Evolutionary conservation across 2,113 vertebrate genomes (phyloP), one percentile per base, ranked within the genome.

Genomic region (Xenopus tropicalis): DNA sequence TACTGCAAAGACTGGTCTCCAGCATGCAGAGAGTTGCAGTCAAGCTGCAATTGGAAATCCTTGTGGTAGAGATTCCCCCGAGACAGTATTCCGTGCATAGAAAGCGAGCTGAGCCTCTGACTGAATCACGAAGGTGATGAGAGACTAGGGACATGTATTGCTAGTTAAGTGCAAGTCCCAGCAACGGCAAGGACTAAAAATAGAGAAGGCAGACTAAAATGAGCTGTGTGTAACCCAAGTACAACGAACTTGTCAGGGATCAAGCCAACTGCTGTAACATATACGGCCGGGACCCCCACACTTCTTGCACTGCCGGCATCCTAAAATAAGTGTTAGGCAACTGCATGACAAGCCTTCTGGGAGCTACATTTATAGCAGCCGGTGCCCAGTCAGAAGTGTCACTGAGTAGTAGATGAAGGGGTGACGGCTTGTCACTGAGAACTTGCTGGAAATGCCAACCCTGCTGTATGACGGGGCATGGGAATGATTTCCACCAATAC

Each of bases 271-370:
- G 46, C 24, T 76, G 22, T 24, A 76, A 52, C 29, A 11, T 48
- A 51, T 23, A 56, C 17, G 20, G 46, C 59, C 10, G n/a, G 6
- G 44, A n/a, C 21, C 24, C 14, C 9, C 11, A 13, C 20, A n/a
- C 16, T 10, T 23, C 63, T 14, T 16, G 21, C n/a, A 62, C 17
- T 21, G 43, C 42, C 9, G 4, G 14, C 46, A 24, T 13, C 2
- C 73, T 76, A 76, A 63, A 69, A 76, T 37, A 69, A 76, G 58
- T 19, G 17, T 56, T 14, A 24, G 11, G 54, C 16, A 14, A 43
- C 37, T 61, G 59, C 66, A 54, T 69, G 57, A 58, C 72, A 23
- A 42, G 52, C 67, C 67, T 25, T 46, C 46, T 43, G 24, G 3
- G 14, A 56, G 66, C 66, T 63, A 69, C 54, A 63, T 63, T 9